These are phyloP conservation scores for Hipposideros larvatus DNA, from an alignment of 2,797 vertebrate genomes.

Conservation along the genomic window DNA sequence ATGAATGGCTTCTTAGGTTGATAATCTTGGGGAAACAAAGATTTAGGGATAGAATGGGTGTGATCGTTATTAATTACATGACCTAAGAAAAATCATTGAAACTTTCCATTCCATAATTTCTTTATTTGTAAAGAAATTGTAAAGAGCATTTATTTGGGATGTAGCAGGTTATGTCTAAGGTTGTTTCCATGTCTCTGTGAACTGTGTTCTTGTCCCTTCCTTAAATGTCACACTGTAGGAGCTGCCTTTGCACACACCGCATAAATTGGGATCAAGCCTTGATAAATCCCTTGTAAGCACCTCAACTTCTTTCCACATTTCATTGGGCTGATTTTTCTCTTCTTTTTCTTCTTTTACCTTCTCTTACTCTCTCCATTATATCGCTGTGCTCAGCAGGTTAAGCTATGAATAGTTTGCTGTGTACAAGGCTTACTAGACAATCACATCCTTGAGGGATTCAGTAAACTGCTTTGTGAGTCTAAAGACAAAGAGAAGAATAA, in stretches of 20 bases:
- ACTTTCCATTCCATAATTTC: neutral
- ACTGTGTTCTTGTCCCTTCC: neutral
- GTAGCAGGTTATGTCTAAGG: neutral
- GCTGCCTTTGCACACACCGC: neutral
- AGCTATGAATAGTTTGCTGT: slow-evolving; percentile 5
- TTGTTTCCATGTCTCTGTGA: neutral
- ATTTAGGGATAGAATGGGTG: neutral
- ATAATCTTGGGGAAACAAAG: neutral
- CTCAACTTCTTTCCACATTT: neutral
- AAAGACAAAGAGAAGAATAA: slow-evolving; percentile 15
- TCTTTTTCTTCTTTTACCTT: neutral
- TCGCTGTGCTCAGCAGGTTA: neutral
- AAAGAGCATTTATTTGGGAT: neutral
- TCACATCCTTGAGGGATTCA: neutral
- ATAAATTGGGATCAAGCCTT: neutral
- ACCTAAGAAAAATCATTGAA: slow-evolving; percentile 15
- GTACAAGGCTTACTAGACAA: neutral
- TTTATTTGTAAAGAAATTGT: neutral
- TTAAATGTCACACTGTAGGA: neutral
- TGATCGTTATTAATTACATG: neutral
- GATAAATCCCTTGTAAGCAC: neutral
- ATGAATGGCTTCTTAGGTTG: neutral
- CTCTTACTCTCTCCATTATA: neutral
- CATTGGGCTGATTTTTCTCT: neutral
- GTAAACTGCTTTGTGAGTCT: neutral